phyloP scores from a whole-genome alignment of 2,888 invertebrate genomes.

The Acanthosepion lycidas region DNA sequence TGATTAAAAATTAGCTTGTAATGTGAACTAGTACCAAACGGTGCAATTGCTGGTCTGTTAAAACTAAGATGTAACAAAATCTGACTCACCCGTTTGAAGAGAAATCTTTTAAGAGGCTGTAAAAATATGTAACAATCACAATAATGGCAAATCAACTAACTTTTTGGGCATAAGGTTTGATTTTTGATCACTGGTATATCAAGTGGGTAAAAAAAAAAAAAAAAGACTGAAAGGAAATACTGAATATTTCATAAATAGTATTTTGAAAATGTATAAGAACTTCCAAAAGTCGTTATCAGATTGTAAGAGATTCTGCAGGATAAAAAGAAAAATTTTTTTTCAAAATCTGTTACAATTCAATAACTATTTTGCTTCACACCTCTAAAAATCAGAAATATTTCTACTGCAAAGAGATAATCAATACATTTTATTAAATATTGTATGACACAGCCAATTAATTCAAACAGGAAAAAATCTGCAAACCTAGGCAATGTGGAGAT shows the following conservation, averaged over 20 bases:
- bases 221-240: not conserved
- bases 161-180: not conserved
- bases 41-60: conserved; percentile 20
- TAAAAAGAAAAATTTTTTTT: too few relatives aligned
- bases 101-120: conserved; percentile 33
- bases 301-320: too few relatives aligned
- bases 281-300: too few relatives aligned
- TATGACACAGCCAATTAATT: too few relatives aligned
- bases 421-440: too few relatives aligned
- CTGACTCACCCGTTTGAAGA: conserved; percentile 42
- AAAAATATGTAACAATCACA: conserved; percentile 45
- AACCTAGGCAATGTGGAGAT: too few relatives aligned
- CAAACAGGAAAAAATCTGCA: too few relatives aligned
- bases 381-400: too few relatives aligned
- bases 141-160: not conserved
- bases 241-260: not conserved
- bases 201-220: not conserved
- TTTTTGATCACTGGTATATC: not conserved
- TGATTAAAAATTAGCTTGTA: not conserved
- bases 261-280: too few relatives aligned
- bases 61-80: conserved; percentile 33
- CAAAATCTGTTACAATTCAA: too few relatives aligned
- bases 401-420: too few relatives aligned
- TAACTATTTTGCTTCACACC: too few relatives aligned
- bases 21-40: conserved; percentile 39